Percentiles rank a stretch among this genome's conserved stretches.
phyloP scores from a whole-genome alignment of 2,797 vertebrate genomes.

The Sus cebifrons region DNA sequence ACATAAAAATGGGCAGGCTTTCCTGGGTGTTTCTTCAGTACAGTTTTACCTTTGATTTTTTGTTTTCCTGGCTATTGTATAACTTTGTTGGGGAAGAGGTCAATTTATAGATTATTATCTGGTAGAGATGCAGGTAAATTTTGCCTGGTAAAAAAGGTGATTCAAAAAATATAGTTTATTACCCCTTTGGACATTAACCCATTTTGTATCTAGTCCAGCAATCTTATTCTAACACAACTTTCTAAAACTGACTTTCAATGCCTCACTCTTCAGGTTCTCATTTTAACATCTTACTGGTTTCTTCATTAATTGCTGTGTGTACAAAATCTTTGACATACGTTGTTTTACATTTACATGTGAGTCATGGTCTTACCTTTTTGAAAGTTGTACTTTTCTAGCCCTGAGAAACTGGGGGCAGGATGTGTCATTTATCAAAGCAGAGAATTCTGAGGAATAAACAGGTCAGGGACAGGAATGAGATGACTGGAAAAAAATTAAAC shows the following conservation, averaged over 20 bases:
- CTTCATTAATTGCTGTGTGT: neutral
- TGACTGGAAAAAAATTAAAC: neutral
- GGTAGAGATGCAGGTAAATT: neutral
- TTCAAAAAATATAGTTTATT: neutral
- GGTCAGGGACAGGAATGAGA: neutral
- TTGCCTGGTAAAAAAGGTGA: neutral
- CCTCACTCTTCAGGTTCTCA: neutral
- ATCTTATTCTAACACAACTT: neutral
- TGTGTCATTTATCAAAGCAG: neutral
- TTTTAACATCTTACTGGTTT: neutral
- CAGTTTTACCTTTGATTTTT: neutral
- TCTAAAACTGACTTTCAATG: neutral
- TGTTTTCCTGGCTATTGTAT: neutral
- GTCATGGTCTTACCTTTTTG: neutral
- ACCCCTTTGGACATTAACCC: neutral
- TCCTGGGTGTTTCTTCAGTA: neutral
- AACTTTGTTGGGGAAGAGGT: neutral
- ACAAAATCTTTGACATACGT: neutral
- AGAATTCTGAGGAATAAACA: neutral
- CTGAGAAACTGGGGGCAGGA: neutral
- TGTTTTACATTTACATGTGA: neutral
- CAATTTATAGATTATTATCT: neutral
- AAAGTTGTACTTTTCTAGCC: neutral
- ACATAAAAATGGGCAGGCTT: neutral
- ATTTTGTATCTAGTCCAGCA: neutral